Conservation (phyloP, 2,888 invertebrate species). For the Cheilosia pagana region DNA sequence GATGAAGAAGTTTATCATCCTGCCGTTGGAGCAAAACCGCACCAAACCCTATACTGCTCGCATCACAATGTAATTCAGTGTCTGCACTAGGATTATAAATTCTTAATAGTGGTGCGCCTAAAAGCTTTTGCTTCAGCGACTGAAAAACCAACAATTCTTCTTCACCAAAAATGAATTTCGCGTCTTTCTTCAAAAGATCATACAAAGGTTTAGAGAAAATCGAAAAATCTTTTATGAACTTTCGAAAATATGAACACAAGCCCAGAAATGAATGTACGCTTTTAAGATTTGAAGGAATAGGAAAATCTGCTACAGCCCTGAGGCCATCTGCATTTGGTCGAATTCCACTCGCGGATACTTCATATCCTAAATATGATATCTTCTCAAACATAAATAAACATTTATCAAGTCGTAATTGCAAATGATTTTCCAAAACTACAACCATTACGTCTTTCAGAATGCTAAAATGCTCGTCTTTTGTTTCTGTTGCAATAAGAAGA, state of each 20-base stretch:
- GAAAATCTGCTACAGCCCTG: constrained; percentile 19
- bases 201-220: constrained; percentile 21
- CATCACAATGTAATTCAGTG: no score
- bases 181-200: no score
- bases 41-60: no score
- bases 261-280: constrained; percentile 48
- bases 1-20: constrained; percentile 31
- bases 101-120: constrained; percentile 75
- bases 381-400: constrained; percentile 65
- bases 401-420: constrained; percentile 68
- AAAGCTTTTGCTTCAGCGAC: constrained; percentile 7
- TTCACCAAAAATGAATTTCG: no score
- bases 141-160: not conserved
- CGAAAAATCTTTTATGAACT: constrained; percentile 29
- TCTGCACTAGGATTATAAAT: not conserved
- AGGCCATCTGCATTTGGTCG: constrained; percentile 16
- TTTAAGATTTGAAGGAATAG: not conserved
- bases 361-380: constrained; percentile 37
- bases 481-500: constrained; percentile 69
- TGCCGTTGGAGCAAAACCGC: not conserved
- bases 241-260: constrained; percentile 60
- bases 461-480: constrained; percentile 44
- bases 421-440: constrained; percentile 52
- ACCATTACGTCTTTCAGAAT: constrained; percentile 33
- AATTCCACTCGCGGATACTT: constrained; percentile 15